Evolutionary conservation across 2,113 vertebrate species (phyloP).

Genomic region (Lagopus leucura): DNA sequence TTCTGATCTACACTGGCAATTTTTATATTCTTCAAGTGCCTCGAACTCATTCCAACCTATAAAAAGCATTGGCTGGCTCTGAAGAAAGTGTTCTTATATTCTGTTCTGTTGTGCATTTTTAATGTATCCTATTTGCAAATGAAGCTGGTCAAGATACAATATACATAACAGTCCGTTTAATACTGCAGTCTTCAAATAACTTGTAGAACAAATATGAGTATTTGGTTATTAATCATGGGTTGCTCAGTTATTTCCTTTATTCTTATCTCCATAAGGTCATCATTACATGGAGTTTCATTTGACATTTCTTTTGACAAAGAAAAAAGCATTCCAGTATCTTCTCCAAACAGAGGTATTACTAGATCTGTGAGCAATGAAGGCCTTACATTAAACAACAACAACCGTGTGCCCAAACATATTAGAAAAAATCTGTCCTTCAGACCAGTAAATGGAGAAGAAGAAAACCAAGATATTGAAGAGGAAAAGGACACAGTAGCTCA

Average conservation of each 20-base stretch:
- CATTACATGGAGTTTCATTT: constrained; percentile 94
- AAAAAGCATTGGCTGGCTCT: background rate
- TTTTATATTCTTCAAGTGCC: background rate
- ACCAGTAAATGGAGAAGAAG: constrained; percentile 87
- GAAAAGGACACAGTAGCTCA: constrained; percentile 78
- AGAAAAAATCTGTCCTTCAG: constrained; percentile 92
- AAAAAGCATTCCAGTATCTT: constrained; percentile 67
- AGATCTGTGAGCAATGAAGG: constrained; percentile 94
- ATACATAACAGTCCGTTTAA: background rate
- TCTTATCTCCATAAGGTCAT: constrained; percentile 82
- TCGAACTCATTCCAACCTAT: background rate
- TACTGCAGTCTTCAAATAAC: background rate
- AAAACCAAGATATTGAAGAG: constrained; percentile 85
- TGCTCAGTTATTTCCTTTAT: constrained; percentile 24
- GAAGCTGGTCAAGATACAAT: background rate
- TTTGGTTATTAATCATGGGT: background rate
- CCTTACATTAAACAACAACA: constrained; percentile 82
- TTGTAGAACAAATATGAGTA: background rate
- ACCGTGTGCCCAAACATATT: constrained; percentile 81
- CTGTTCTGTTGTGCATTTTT: background rate
- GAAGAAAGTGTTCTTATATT: background rate
- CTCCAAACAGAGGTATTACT: constrained; percentile 83
- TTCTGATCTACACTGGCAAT: background rate
- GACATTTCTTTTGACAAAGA: constrained; percentile 96
- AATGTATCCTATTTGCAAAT: background rate